Evolutionary conservation across 2,113 vertebrate genomes (phyloP).

Genomic region (Gymnorhina tibicen): DNA sequence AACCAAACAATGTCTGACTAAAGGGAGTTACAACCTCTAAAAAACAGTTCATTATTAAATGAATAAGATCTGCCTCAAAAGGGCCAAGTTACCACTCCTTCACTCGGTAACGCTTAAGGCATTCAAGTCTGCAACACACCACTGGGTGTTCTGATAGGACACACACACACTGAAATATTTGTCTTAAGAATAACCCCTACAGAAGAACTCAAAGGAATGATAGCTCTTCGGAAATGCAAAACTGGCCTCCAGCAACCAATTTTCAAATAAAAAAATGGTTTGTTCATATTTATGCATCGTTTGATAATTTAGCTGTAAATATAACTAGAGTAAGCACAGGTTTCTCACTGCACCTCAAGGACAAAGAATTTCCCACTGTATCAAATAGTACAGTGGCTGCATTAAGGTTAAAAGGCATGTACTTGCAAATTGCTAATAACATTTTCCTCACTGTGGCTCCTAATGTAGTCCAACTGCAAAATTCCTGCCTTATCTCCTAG

Average conservation of each 20-base stretch:
- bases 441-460: background rate
- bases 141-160: background rate
- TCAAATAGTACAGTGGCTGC: background rate
- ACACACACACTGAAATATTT: background rate
- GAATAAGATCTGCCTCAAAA: background rate
- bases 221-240: background rate
- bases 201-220: background rate
- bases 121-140: background rate
- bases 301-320: background rate
- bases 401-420: background rate
- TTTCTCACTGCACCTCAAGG: background rate
- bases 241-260: background rate
- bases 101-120: background rate
- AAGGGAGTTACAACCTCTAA: background rate
- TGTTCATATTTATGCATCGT: background rate
- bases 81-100: background rate
- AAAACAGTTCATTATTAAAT: background rate
- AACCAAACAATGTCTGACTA: background rate
- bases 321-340: background rate
- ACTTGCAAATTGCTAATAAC: background rate
- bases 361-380: background rate
- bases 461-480: background rate
- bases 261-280: background rate
- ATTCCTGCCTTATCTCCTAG: background rate
- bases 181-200: background rate